Conservation (phyloP, 2,113 vertebrate species). For the Formicarius rufipectus region DNA sequence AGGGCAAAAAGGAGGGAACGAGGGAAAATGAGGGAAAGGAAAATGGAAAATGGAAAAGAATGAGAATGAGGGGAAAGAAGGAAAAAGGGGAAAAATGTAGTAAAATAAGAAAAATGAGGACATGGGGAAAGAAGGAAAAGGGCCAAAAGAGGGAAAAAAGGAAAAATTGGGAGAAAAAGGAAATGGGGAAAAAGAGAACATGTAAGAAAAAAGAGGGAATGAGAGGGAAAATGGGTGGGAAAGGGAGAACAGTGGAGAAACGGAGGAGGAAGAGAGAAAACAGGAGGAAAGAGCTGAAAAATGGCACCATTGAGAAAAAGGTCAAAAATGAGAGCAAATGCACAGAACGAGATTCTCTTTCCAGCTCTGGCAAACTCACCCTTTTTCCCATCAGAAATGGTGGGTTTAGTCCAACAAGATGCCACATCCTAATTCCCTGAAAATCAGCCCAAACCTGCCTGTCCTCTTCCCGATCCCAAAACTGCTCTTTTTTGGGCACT, state of each 20-base stretch:
- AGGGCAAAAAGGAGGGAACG: too few relatives aligned
- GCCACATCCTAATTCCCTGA: not conserved
- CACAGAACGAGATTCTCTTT: not conserved
- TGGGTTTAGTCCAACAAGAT: fast-evolving
- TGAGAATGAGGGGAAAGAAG: not conserved
- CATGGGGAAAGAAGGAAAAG: not conserved
- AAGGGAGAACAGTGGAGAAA: not conserved
- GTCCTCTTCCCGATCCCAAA: not conserved
- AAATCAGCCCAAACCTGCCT: not conserved
- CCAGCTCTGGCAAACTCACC: not conserved
- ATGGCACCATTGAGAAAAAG: not conserved
- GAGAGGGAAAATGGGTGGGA: not conserved
- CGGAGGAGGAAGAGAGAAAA: not conserved
- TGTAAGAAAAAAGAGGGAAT: not conserved
- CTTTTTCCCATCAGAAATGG: not conserved
- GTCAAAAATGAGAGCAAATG: not conserved
- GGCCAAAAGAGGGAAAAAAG: not conserved
- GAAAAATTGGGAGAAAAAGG: not conserved
- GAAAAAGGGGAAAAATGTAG: not conserved
- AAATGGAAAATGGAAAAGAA: not conserved
- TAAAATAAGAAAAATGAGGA: fast-evolving
- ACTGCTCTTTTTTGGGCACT: fast-evolving
- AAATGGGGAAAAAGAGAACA: not conserved
- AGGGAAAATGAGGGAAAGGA: not conserved
- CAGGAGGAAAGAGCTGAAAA: not conserved